phyloP scores from a whole-genome alignment of 1,140 invertebrate genomes.

The Calephelis virginiensis region DNA sequence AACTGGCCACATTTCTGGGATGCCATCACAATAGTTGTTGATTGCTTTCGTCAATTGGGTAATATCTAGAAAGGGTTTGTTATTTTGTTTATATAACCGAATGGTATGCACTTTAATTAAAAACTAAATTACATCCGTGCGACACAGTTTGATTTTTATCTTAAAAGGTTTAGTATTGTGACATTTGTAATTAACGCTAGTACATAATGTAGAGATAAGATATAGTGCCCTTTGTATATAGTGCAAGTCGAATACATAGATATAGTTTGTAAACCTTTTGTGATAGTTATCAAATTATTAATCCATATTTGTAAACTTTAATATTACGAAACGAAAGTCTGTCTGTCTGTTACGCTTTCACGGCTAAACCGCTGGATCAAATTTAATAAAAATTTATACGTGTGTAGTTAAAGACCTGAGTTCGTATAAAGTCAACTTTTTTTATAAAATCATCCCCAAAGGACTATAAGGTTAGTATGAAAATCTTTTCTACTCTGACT shows the following conservation, averaged over 20 bases:
- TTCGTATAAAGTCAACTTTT: too few relatives aligned
- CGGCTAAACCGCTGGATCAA: too few relatives aligned
- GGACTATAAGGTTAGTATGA: too few relatives aligned
- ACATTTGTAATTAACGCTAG: conserved; percentile 4
- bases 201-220: not conserved
- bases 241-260: not conserved
- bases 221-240: not conserved
- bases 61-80: conserved; percentile 14
- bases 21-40: conserved; percentile 11
- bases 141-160: conserved; percentile 10
- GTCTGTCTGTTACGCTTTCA: too few relatives aligned
- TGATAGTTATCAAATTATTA: not conserved
- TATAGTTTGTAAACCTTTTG: not conserved
- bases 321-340: too few relatives aligned
- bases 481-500: too few relatives aligned
- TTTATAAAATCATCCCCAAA: too few relatives aligned
- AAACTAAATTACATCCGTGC: conserved; percentile 12
- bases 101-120: not conserved
- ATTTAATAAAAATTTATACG: too few relatives aligned
- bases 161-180: conserved; percentile 13
- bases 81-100: conserved; percentile 5
- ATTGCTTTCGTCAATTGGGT: conserved; percentile 12
- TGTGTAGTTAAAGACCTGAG: too few relatives aligned
- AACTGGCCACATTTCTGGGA: conserved; percentile 13
- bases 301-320: not conserved